Base-by-base conservation (phyloP, 2,888 invertebrate genomes). In the Ectemnius continuus region DNA sequence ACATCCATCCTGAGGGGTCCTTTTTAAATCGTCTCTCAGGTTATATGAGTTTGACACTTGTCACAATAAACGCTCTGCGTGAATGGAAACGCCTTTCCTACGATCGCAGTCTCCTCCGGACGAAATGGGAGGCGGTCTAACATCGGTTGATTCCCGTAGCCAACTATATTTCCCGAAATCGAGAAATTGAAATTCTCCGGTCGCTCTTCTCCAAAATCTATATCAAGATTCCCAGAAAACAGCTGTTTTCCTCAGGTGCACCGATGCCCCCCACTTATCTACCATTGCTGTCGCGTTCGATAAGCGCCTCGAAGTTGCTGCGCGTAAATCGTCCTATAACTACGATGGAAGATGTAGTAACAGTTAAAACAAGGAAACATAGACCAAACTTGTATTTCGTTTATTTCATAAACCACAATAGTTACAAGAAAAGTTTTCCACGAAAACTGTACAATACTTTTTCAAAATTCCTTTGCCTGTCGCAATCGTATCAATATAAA, bases 1-100 rank as follows among this genome's bases (percentile, higher is more conserved):
- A 94, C 92, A 91, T 94, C 94, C 94, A 94, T 94, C 85, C 88
- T 88, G n/a, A 14, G 16, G n/a, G 5, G 4, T 52, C 52, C n/a
- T 14, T 52, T 52, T 16, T 83, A 59, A 16, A 48, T 46, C 56
- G 74, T 75, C 60, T 11, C 20, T 61, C 47, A 56, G 2, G 20
- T 3, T 13, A 52, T 67, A 28, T 14, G 52, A 14, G 14, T 52
- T 52, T 52, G 52, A 52, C 52, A 52, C n/a, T 14, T 52, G 52
- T 16, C 52, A 52, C 52, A 16, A 52, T 52, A 16, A 52, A 52
- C n/a, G 16, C 14, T 52, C 16, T 16, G 4, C 52, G 14, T 16
- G 8, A 14, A 5, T 52, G n/a, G 52, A 16, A 16, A 16, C 16
- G 52, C n/a, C 14, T 52, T 52, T 52, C 16, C 16, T 52, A 52